Conservation (phyloP, 2,888 invertebrate genomes). For the Habrosyne pyritoides region DNA sequence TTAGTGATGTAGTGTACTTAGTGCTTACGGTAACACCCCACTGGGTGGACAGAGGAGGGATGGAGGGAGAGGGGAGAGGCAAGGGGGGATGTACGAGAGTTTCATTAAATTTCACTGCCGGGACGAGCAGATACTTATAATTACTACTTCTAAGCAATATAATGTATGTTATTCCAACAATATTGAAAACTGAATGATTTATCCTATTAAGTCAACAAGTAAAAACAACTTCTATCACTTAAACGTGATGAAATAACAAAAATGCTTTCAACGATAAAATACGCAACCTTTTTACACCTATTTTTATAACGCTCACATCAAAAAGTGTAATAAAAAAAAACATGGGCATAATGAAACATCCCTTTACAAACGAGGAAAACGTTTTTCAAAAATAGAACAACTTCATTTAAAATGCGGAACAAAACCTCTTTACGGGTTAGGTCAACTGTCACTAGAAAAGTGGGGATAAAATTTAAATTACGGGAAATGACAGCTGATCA, state of each 20-base stretch:
- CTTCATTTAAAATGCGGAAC: neutral
- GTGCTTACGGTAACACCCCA: neutral
- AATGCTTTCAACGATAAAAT: neutral
- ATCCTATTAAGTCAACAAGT: neutral
- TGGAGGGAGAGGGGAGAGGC: too few relatives aligned
- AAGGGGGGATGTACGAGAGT: neutral
- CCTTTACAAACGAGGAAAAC: neutral
- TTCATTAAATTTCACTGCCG: neutral
- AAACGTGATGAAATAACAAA: neutral
- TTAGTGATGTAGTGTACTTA: neutral
- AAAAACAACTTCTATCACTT: neutral
- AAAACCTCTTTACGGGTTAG: neutral
- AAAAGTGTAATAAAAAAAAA: neutral
- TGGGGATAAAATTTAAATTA: constrained; percentile 38
- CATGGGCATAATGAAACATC: neutral
- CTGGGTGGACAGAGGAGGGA: neutral
- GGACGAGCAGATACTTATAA: too few relatives aligned
- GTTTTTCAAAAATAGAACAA: neutral
- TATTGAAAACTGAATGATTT: too few relatives aligned
- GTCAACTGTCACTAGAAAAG: constrained; percentile 11
- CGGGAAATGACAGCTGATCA: constrained; percentile 46
- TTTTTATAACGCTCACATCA: neutral
- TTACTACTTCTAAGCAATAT: too few relatives aligned
- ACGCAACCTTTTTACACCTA: neutral
- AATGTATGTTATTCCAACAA: too few relatives aligned